Conservation (phyloP, 2,888 invertebrate genomes). For the Colletes collaris region DNA sequence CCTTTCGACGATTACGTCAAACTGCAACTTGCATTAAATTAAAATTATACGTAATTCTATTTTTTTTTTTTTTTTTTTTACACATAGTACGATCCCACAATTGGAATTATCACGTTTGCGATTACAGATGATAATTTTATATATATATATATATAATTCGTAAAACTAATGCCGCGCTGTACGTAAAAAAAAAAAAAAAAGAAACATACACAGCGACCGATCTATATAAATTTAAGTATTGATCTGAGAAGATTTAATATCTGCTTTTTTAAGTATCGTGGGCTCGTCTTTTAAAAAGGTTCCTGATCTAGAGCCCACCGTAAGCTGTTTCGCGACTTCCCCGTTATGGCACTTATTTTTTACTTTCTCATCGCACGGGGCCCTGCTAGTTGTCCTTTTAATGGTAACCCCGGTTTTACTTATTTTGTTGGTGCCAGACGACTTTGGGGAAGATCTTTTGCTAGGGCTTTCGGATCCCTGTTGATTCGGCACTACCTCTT, state of each 20-base stretch:
- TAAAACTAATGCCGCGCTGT: slow-evolving; percentile 39
- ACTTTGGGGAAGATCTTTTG: slow-evolving; percentile 79
- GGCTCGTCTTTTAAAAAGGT: slow-evolving; percentile 91
- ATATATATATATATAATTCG: slow-evolving; percentile 41
- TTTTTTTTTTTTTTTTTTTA: slow-evolving; percentile 11
- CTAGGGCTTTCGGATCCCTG: slow-evolving; percentile 77
- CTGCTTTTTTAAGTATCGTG: slow-evolving; percentile 85
- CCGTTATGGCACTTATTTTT: slow-evolving; percentile 78
- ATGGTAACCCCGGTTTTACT: slow-evolving; percentile 64
- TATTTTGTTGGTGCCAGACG: slow-evolving; percentile 67
- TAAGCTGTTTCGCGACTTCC: slow-evolving; percentile 78
- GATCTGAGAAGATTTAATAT: slow-evolving; percentile 78
- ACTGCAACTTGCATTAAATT: slow-evolving; percentile 58
- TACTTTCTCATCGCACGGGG: slow-evolving; percentile 69
- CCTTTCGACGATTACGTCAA: slow-evolving; percentile 43
- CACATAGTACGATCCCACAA: slow-evolving; percentile 66
- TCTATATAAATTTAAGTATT: slow-evolving; percentile 72
- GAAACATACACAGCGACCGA: slow-evolving; percentile 38
- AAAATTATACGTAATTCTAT: slow-evolving; percentile 58
- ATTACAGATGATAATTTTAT: slow-evolving; percentile 43
- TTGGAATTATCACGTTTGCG: slow-evolving; percentile 72
- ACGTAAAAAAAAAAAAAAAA: slow-evolving; percentile 5
- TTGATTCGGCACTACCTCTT: slow-evolving; percentile 70
- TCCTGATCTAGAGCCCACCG: slow-evolving; percentile 86
- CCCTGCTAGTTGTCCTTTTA: slow-evolving; percentile 64